Evolutionary conservation across 1,140 invertebrate species (phyloP).

Genomic region (Microvelia longipes): DNA sequence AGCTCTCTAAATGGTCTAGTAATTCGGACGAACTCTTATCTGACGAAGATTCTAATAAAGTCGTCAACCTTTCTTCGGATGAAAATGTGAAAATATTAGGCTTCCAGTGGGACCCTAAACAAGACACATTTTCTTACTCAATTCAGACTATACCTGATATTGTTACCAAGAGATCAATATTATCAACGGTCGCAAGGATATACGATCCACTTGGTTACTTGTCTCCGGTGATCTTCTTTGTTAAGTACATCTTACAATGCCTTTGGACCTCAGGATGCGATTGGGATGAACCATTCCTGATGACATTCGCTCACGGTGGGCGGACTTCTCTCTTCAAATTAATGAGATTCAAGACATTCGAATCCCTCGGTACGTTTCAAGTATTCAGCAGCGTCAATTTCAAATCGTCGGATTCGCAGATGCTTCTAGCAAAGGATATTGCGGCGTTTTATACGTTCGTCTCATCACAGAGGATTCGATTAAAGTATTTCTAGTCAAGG

Average conservation of each 20-base stretch:
- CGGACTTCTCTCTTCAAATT: neutral
- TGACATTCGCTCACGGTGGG: neutral
- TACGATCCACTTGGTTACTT: neutral
- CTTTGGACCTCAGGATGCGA: neutral
- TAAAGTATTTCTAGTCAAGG: slow-evolving; percentile 21
- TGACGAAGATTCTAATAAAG: neutral
- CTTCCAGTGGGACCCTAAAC: slow-evolving; percentile 4
- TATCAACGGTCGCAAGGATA: neutral
- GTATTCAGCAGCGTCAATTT: neutral
- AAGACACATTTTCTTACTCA: neutral
- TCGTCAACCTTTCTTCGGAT: neutral
- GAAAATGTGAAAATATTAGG: neutral
- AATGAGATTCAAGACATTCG: neutral
- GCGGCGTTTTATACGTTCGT: slow-evolving; percentile 20
- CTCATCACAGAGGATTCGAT: neutral
- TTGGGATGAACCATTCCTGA: neutral
- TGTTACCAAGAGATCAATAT: neutral
- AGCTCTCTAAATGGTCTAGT: slow-evolving; percentile 16
- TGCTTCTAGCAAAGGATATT: slow-evolving; percentile 23
- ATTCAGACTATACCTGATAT: neutral
- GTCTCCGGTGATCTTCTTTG: neutral
- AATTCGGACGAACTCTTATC: slow-evolving; percentile 5
- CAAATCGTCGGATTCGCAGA: slow-evolving; percentile 25
- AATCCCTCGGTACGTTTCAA: neutral
- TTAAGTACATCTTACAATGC: neutral